Percentiles rank a stretch among this genome's conserved stretches.
phyloP scores from a whole-genome alignment of 1,140 invertebrate species.

The Homarus americanus region DNA sequence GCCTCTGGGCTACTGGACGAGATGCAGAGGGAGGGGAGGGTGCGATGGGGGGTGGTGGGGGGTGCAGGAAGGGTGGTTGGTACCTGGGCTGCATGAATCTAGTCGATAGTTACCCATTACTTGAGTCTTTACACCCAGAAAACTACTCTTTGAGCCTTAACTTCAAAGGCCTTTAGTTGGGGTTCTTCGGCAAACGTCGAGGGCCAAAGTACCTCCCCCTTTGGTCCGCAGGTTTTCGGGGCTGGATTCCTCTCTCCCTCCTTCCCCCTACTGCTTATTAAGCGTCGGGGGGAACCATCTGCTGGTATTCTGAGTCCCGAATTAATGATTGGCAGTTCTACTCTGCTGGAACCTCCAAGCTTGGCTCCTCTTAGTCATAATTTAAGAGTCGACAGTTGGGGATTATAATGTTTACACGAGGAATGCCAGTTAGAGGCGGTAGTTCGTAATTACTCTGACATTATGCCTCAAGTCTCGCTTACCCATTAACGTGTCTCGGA shows the following conservation, averaged over 20 bases:
- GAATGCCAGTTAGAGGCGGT: constrained; percentile 33
- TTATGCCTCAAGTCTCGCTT: constrained; percentile 37
- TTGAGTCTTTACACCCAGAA: background rate
- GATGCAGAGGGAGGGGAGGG: background rate
- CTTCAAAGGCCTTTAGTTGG: background rate
- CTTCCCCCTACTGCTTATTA: background rate
- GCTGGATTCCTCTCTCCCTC: background rate
- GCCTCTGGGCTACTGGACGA: constrained; percentile 14
- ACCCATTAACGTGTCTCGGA: constrained; percentile 4
- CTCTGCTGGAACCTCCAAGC: constrained; percentile 13
- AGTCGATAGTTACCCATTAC: background rate
- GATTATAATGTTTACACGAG: constrained; percentile 39
- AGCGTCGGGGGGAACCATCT: background rate
- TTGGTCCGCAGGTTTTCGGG: background rate
- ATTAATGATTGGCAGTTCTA: constrained; percentile 33
- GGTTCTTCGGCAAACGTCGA: background rate
- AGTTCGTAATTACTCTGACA: constrained; percentile 26
- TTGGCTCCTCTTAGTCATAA: constrained; percentile 41
- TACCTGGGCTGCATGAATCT: background rate
- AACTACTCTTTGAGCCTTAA: background rate
- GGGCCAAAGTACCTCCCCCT: background rate
- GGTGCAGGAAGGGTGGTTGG: constrained; percentile 28
- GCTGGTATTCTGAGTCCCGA: background rate
- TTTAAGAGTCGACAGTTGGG: constrained; percentile 41
- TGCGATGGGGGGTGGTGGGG: background rate